These are phyloP conservation scores for Psilopsiagon aurifrons DNA, from an alignment of 2,113 vertebrate species.

Conservation along the genomic window DNA sequence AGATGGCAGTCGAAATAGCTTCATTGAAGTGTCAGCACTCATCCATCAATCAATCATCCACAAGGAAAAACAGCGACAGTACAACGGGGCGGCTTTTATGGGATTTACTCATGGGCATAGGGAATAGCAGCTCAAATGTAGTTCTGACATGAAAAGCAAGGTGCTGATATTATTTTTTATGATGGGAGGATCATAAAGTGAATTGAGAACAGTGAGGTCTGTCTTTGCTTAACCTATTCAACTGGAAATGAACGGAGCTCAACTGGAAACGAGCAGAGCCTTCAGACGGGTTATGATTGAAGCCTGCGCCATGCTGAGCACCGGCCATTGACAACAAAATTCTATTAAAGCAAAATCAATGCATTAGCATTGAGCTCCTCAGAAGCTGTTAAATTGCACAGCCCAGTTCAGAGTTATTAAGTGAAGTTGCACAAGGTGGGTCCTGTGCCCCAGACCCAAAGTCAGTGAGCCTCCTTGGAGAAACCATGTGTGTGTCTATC, in stretches of 20 bases:
- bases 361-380: slow-evolving; percentile 68
- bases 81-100: slow-evolving; percentile 92
- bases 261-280: slow-evolving; percentile 77
- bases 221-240: slow-evolving; percentile 87
- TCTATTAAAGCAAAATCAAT: slow-evolving; percentile 75
- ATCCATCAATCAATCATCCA: slow-evolving; percentile 99
- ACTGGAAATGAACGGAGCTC: slow-evolving; percentile 83
- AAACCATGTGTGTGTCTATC: accelerated
- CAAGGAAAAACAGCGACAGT: slow-evolving; percentile 95
- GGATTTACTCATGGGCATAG: slow-evolving; percentile 98
- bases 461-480: neutral
- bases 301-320: slow-evolving; percentile 61
- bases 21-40: slow-evolving; percentile 99
- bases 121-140: slow-evolving; percentile 96
- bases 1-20: slow-evolving; percentile 99
- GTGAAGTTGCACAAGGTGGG: slow-evolving; percentile 27
- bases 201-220: slow-evolving; percentile 85
- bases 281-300: slow-evolving; percentile 76
- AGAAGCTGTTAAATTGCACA: slow-evolving; percentile 61
- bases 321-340: slow-evolving; percentile 68
- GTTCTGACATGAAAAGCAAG: slow-evolving; percentile 95
- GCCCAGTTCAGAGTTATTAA: slow-evolving; percentile 46
- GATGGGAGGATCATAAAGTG: slow-evolving; percentile 86
- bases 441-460: neutral
- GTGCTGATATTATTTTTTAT: slow-evolving; percentile 91